Evolutionary conservation across 2,113 vertebrate species (phyloP).

Genomic region (Mus pahari): DNA sequence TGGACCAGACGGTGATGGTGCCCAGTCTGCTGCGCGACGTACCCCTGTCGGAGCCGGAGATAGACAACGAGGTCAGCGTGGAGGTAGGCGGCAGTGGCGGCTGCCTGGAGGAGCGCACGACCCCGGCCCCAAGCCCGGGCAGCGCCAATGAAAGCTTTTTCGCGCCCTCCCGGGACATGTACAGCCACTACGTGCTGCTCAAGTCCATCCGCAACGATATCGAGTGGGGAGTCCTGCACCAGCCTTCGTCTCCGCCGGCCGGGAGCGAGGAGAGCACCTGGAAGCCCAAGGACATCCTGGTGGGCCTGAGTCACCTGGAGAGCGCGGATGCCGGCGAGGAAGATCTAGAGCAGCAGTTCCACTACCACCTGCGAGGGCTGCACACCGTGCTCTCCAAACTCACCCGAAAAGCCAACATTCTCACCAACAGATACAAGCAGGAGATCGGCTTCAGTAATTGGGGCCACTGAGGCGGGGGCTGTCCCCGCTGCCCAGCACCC

Average conservation of each 20-base stretch:
- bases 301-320: conserved; percentile 88
- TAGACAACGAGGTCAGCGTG: conserved; percentile 84
- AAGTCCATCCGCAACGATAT: conserved; percentile 97
- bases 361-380: conserved; percentile 95
- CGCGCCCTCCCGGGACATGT: conserved; percentile 93
- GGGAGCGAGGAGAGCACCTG: conserved; percentile 87
- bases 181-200: conserved; percentile 94
- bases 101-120: conserved; percentile 75
- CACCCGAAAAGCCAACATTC: conserved; percentile 94
- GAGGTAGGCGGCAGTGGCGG: conserved; percentile 80
- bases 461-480: conserved; percentile 87
- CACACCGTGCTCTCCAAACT: conserved; percentile 96
- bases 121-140: conserved; percentile 77
- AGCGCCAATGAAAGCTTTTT: conserved; percentile 80
- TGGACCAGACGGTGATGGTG: conserved; percentile 98
- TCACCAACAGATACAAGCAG: conserved; percentile 97
- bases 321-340: conserved; percentile 88
- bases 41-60: conserved; percentile 90
- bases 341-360: conserved; percentile 95
- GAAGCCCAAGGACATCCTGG: conserved; percentile 83
- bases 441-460: conserved; percentile 95
- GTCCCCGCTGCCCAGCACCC: conserved; percentile 34
- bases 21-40: conserved; percentile 95
- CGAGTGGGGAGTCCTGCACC: conserved; percentile 95
- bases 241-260: conserved; percentile 84